These are phyloP conservation scores for Microctenopoma steveboyesi DNA, from an alignment of 2,797 vertebrate genomes.

Conservation along the genomic window DNA sequence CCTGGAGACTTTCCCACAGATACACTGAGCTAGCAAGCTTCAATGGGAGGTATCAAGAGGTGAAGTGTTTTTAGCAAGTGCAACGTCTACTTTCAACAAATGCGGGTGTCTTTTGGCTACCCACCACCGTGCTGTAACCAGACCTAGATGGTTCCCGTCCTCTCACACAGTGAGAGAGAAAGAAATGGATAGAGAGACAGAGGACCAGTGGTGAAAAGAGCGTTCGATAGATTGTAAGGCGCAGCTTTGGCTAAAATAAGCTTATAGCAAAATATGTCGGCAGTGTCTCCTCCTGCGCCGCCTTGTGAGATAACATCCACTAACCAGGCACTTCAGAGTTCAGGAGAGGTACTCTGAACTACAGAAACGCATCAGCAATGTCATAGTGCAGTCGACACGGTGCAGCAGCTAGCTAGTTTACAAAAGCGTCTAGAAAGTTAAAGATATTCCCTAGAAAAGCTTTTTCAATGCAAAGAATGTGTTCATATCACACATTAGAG, in stretches of 20 bases:
- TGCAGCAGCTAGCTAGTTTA: constrained; percentile 56
- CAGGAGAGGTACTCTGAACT: constrained; percentile 23
- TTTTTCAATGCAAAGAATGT: constrained; percentile 32
- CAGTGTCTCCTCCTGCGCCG: constrained; percentile 48
- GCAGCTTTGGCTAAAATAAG: constrained; percentile 75
- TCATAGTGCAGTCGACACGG: constrained; percentile 53
- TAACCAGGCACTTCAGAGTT: constrained; percentile 38
- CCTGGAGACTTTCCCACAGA: constrained; percentile 9
- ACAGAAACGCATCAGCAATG: constrained; percentile 29
- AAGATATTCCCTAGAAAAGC: constrained; percentile 42
- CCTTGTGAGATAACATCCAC: constrained; percentile 25
- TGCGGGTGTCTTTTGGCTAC: constrained; percentile 40
- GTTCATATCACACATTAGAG: constrained; percentile 24
- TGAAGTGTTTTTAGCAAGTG: constrained; percentile 61
- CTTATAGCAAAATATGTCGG: constrained; percentile 57
- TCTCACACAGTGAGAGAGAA: constrained; percentile 55
- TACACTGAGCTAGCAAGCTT: constrained; percentile 55
- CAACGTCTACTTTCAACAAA: constrained; percentile 57
- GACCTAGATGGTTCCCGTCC: constrained; percentile 35
- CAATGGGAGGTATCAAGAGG: constrained; percentile 53
- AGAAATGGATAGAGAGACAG: constrained; percentile 13
- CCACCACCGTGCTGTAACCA: constrained; percentile 45
- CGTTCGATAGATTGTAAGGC: constrained; percentile 72
- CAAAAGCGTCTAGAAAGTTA: constrained; percentile 52
- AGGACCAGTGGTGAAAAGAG: constrained; percentile 28